phyloP scores from a whole-genome alignment of 2,113 vertebrate species.

The Chloropsis cyanopogon region DNA sequence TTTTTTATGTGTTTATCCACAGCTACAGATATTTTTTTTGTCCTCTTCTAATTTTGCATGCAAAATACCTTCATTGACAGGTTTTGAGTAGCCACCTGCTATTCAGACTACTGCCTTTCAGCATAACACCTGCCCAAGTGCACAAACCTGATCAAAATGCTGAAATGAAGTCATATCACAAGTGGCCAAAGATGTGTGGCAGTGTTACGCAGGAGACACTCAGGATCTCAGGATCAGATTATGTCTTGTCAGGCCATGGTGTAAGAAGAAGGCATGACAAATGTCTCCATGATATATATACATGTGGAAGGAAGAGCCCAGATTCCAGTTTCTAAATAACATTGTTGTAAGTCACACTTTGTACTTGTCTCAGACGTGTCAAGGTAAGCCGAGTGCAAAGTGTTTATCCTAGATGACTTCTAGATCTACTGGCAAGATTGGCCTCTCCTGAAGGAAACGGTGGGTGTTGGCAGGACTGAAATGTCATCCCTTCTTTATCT shows the following conservation, averaged over 20 bases:
- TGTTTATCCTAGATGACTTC: neutral
- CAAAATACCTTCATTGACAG: neutral
- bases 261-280: rapidly evolving
- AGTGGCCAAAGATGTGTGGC: neutral
- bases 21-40: neutral
- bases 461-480: neutral
- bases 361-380: neutral
- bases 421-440: neutral
- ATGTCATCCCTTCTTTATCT: neutral
- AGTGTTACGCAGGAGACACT: neutral
- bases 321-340: neutral
- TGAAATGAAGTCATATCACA: neutral
- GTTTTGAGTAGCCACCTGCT: neutral
- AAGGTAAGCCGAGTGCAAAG: neutral
- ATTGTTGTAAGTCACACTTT: neutral
- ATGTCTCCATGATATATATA: neutral
- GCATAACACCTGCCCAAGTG: neutral
- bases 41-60: neutral
- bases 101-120: neutral
- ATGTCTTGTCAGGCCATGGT: neutral
- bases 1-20: neutral
- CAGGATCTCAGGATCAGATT: neutral
- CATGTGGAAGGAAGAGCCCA: neutral
- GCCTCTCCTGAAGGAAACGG: neutral
- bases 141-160: neutral